Conservation (phyloP, 2,113 vertebrate genomes). For the Leptodactylus fuscus region DNA sequence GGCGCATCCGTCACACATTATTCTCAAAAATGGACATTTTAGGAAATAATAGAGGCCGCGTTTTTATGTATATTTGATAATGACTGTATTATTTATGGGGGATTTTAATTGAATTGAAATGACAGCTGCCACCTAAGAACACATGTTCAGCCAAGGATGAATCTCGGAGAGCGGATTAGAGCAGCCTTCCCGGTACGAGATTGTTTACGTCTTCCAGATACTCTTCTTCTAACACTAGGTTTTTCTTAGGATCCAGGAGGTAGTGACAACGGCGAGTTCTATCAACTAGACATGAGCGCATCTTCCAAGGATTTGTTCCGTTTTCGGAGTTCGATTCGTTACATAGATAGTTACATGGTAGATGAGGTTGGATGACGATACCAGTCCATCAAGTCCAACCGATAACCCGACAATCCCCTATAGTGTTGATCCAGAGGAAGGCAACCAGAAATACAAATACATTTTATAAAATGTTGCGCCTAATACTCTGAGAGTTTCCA, state of each 20-base stretch:
- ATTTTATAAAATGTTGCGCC: too few relatives aligned
- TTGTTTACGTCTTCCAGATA: neutral
- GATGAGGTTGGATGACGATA: too few relatives aligned
- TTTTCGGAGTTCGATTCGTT: too few relatives aligned
- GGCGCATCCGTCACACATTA: neutral
- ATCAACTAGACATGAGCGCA: too few relatives aligned
- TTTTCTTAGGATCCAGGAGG: neutral
- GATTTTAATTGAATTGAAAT: neutral
- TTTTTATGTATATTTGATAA: slow-evolving; percentile 7
- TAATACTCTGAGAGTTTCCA: too few relatives aligned
- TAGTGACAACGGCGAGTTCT: neutral
- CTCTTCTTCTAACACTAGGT: neutral
- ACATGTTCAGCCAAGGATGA: neutral
- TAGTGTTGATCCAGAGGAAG: too few relatives aligned
- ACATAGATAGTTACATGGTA: too few relatives aligned
- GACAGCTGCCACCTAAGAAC: neutral
- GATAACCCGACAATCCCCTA: too few relatives aligned
- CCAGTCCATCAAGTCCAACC: too few relatives aligned
- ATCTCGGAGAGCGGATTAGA: neutral
- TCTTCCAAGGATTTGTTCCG: too few relatives aligned
- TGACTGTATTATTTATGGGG: neutral
- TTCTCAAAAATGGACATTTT: neutral
- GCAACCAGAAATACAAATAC: too few relatives aligned
- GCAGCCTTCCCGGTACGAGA: neutral
- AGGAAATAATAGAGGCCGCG: neutral